phyloP scores from a whole-genome alignment of 1,140 invertebrate genomes.

The Heliconius hermathena region DNA sequence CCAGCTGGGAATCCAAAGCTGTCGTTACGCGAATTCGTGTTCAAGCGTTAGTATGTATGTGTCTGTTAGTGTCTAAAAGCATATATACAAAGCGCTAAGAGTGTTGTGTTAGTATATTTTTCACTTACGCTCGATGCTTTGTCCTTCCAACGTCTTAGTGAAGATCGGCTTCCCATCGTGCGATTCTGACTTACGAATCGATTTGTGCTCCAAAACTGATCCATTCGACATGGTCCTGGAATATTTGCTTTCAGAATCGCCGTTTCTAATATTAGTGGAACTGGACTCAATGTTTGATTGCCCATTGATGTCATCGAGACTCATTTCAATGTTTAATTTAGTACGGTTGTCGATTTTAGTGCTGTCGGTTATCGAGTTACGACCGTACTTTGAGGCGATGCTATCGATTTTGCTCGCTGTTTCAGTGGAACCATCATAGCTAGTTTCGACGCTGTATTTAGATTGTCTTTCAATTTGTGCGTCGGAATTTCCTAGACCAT shows the following conservation, averaged over 20 bases:
- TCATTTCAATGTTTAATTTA: slow-evolving; percentile 57
- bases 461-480: neutral
- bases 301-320: slow-evolving; percentile 61
- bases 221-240: slow-evolving; percentile 67
- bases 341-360: slow-evolving; percentile 56
- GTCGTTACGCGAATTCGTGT: slow-evolving; percentile 61
- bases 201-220: slow-evolving; percentile 56
- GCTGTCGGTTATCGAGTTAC: slow-evolving; percentile 55
- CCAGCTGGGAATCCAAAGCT: slow-evolving; percentile 86
- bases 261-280: slow-evolving; percentile 59
- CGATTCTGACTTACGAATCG: slow-evolving; percentile 61
- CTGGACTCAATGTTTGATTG: slow-evolving; percentile 62
- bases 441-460: slow-evolving; percentile 42
- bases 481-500: slow-evolving; percentile 42
- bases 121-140: slow-evolving; percentile 90
- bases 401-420: slow-evolving; percentile 63
- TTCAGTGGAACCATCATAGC: slow-evolving; percentile 41
- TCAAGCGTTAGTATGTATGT: slow-evolving; percentile 72
- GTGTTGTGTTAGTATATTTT: slow-evolving; percentile 51
- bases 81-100: slow-evolving; percentile 74
- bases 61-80: slow-evolving; percentile 75
- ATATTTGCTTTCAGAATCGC: slow-evolving; percentile 63
- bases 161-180: slow-evolving; percentile 85
- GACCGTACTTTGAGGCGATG: slow-evolving; percentile 69
- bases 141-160: slow-evolving; percentile 87